Conservation (phyloP, 2,888 invertebrate genomes). For the Lacanobia wlatinum region DNA sequence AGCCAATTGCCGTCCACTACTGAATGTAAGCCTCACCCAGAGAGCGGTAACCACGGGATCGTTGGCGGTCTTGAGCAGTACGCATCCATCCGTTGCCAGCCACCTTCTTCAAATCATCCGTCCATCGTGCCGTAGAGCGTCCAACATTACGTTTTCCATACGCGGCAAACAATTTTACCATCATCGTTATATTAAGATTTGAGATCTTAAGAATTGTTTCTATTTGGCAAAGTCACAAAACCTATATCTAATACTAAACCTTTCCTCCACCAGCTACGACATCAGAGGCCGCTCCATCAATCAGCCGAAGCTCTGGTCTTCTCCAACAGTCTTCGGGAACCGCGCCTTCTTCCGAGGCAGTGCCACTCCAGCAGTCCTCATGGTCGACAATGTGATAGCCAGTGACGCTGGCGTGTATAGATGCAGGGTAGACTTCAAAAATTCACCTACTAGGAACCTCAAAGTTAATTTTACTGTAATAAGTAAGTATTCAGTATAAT, state of each 20-base stretch:
- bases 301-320: constrained; percentile 96
- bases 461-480: constrained; percentile 97
- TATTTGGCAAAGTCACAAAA: too few relatives aligned
- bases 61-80: too few relatives aligned
- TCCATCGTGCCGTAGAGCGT: too few relatives aligned
- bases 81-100: too few relatives aligned
- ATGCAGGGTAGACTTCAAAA: constrained; percentile 97
- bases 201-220: too few relatives aligned
- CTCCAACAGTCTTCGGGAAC: constrained; percentile 93
- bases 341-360: constrained; percentile 95
- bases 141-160: too few relatives aligned
- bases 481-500: constrained; percentile 92
- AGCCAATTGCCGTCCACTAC: too few relatives aligned
- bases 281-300: constrained; percentile 93
- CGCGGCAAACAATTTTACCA: too few relatives aligned
- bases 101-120: too few relatives aligned
- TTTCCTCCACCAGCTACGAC: constrained; percentile 92
- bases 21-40: too few relatives aligned
- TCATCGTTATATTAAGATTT: too few relatives aligned
- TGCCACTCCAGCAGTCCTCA: constrained; percentile 94
- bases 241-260: background rate
- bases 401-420: constrained; percentile 96
- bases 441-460: constrained; percentile 96
- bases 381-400: constrained; percentile 94
- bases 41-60: too few relatives aligned